Evolutionary conservation across 2,888 invertebrate genomes (phyloP).

Genomic region (Dichetophora obliterata): DNA sequence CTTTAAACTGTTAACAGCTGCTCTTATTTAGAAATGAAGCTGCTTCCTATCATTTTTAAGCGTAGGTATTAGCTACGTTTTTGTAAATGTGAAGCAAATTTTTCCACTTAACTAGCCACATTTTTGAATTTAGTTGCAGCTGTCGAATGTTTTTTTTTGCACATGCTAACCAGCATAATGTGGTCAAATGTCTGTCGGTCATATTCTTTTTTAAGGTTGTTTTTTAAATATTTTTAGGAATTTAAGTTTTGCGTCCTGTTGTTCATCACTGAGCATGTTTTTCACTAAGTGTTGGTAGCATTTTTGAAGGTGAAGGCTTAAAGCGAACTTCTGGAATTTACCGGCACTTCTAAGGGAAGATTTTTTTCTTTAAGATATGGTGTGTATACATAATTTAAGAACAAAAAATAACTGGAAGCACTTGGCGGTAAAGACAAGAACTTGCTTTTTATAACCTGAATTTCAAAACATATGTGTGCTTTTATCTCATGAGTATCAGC

Average conservation of each 20-base stretch:
- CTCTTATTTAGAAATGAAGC: neutral
- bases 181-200: constrained; percentile 33
- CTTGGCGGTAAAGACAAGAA: neutral
- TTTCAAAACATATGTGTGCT: too few species aligned
- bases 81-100: neutral
- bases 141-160: neutral
- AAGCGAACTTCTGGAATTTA: constrained; percentile 23
- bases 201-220: neutral
- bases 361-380: neutral
- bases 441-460: too few species aligned
- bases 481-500: too few species aligned
- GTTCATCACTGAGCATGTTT: neutral
- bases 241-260: constrained; percentile 18
- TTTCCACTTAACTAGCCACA: constrained; percentile 32
- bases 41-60: neutral
- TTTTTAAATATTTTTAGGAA: constrained; percentile 2
- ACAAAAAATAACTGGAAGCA: neutral
- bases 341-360: neutral
- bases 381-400: neutral
- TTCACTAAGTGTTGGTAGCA: neutral
- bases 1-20: neutral
- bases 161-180: constrained; percentile 19
- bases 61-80: neutral
- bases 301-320: neutral
- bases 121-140: constrained; percentile 19